Base-by-base conservation (phyloP, 2,888 invertebrate species). In the Xestia rhomboidea region DNA sequence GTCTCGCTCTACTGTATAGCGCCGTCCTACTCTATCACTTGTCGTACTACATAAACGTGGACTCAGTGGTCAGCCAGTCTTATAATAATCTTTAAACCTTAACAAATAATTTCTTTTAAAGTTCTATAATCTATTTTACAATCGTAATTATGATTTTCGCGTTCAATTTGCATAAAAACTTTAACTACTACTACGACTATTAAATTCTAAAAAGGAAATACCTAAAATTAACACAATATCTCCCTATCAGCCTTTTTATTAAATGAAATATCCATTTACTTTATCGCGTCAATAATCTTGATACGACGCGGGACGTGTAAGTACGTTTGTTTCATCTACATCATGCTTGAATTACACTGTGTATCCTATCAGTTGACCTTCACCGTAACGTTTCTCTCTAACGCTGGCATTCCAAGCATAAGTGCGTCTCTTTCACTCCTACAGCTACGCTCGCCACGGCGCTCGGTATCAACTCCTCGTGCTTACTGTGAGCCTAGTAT, bases 281-380 rank as follows among this genome's bases (percentile, higher is more conserved):
- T 78, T 73, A 81, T 83, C 85, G 57, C 51, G 46, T 77, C 66
- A 79, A 76, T 74, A 80, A 85, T 81, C 78, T 82, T 70, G 76
- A 83, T 77, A 77, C 78, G 70, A 77, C 41, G 41, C 41, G 41
- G 11, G 41, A 41, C 78, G 69, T 64, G 62, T 87, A 84, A 67
- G n/a, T n/a, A n/a, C n/a, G n/a, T n/a, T n/a, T n/a, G 84, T 85
- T 89, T 83, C 86, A 86, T 93, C 92, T 93, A n/a, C n/a, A n/a
- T n/a, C n/a, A 89, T 86, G 73, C 82, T 64, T 84, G 66, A 82
- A 82, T 81, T 94, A 95, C 94, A 90, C 95, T 95, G 90, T 90
- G 90, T 81, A 86, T 88, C 91, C 90, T 95, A 95, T 95, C 95
- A 93, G 93, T 95, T 96, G 96, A 96, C 96, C 96, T 96, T 96